Conservation (phyloP, 2,888 invertebrate species). For the Reticulitermes lucifugus region DNA sequence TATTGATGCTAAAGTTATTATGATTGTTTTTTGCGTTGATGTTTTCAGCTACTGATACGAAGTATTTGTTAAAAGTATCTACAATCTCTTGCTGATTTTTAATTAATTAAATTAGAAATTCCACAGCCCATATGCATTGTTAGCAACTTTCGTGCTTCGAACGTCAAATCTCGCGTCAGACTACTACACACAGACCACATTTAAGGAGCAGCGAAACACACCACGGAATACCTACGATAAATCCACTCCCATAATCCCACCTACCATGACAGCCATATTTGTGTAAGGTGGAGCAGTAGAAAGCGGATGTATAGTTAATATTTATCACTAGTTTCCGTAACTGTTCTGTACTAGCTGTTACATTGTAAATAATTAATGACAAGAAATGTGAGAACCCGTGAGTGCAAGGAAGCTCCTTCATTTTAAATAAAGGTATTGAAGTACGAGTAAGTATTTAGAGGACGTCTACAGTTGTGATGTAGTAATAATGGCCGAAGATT, state of each 20-base stretch:
- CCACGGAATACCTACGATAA: neutral
- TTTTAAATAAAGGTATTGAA: neutral
- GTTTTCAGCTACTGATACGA: too few relatives aligned
- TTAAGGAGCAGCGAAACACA: neutral
- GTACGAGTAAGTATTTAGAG: constrained; percentile 22
- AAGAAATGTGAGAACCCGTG: constrained; percentile 10
- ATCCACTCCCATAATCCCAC: constrained; percentile 43
- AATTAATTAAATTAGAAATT: neutral
- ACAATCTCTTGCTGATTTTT: too few relatives aligned
- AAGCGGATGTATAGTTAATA: constrained; percentile 23
- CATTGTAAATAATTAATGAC: neutral
- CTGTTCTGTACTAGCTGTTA: neutral
- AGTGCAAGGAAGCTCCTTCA: neutral
- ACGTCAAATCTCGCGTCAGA: too few relatives aligned
- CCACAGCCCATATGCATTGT: neutral
- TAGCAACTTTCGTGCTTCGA: too few relatives aligned
- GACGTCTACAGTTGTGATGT: constrained; percentile 31
- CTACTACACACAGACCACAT: neutral
- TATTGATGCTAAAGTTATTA: too few relatives aligned
- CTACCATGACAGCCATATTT: constrained; percentile 45
- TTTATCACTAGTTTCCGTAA: neutral
- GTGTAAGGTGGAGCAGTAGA: constrained; percentile 48
- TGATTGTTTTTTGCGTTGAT: too few relatives aligned
- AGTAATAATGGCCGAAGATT: constrained; percentile 21
- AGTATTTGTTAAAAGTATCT: too few relatives aligned